Evolutionary conservation across 2,888 invertebrate species (phyloP), one percentile per base, ranked within the genome.

Genomic region (Ichneumoninae sp.): DNA sequence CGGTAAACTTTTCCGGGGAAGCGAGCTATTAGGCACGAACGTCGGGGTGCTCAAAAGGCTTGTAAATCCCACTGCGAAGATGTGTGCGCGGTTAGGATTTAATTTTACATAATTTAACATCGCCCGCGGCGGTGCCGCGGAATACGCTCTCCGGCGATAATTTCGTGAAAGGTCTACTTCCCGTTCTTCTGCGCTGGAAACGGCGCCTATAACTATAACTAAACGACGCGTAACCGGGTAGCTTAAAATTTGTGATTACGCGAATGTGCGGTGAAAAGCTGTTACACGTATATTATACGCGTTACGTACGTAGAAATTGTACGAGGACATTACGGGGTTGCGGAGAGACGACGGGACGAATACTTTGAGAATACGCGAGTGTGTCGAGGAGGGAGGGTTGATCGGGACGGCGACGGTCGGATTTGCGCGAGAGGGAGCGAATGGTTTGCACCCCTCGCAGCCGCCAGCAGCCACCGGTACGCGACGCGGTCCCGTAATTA

Each of bases 401-500:
- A 26, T 13, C 50, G 36, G 30, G 57, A 4, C 36, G 75, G 83
- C 40, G 60, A 19, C 66, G 74, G 60, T 65, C 57, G 63, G 54
- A 75, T 65, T 47, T 36, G 47, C 66, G 66, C 36, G 26, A 73
- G 81, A 63, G 63, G 79, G 85, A 33, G 63, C 79, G 85, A 79
- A 86, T 85, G 60, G 36, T 76, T 68, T 52, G 73, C 75, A 86
- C 88, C 86, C 83, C 85, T 86, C 87, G 86, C 87, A 85, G 78
- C 86, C 85, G 83, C 85, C 78, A 85, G 77, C 86, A 75, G 30
- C 65, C 74, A 30, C n/a, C 54, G 22, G 81, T 47, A 69, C 69
- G 69, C 70, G 78, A 81, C 86, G 44, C 16, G 87, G 86, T 87
- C 87, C 87, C 89, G 89, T 90, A 91, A 91, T 91, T 91, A 90